Evolutionary conservation across 2,113 vertebrate genomes (phyloP).

Genomic region (Mesocricetus auratus): DNA sequence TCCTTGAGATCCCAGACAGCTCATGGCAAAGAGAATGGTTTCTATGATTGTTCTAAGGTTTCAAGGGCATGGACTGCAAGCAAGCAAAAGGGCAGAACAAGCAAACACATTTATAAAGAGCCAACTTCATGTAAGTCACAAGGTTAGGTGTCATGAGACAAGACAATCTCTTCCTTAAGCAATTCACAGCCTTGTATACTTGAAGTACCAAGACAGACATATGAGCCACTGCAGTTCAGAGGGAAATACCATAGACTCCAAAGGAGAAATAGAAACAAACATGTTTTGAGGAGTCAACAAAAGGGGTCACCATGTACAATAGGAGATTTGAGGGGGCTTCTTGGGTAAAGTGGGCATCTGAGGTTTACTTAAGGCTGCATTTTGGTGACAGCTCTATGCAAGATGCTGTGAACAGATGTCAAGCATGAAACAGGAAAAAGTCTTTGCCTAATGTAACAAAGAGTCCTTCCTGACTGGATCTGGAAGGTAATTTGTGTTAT

Average conservation of each 20-base stretch:
- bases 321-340: neutral
- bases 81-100: neutral
- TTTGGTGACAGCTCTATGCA: constrained; percentile 12
- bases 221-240: neutral
- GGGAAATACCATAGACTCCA: neutral
- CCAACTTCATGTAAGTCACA: neutral
- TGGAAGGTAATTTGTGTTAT: neutral
- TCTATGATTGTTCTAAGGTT: neutral
- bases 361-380: constrained; percentile 5
- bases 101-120: neutral
- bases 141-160: neutral
- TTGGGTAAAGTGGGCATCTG: neutral
- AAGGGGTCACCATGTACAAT: neutral
- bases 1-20: neutral
- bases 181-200: neutral
- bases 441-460: neutral
- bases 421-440: constrained; percentile 10
- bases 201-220: neutral
- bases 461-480: neutral
- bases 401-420: neutral
- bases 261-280: neutral
- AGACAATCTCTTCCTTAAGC: neutral
- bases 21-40: neutral
- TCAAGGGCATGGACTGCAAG: neutral
- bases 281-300: neutral